Conservation (phyloP, 2,113 vertebrate genomes). For the Aleadryas rufinucha region DNA sequence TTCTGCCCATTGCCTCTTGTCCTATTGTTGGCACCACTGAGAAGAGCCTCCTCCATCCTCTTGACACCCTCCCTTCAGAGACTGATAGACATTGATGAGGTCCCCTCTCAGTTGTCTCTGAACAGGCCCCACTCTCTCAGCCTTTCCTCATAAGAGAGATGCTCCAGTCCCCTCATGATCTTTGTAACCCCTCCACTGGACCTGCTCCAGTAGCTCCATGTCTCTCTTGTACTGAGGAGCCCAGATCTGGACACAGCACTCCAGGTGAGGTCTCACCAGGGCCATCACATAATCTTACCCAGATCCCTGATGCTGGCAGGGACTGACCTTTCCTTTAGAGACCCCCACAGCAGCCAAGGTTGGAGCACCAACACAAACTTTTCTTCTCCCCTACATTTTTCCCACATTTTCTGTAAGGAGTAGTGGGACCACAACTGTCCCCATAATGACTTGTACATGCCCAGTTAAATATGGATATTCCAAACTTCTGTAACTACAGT, state of each 20-base stretch:
- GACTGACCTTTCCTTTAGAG: neutral
- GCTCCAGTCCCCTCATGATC: neutral
- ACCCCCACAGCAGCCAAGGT: neutral
- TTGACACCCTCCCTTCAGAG: neutral
- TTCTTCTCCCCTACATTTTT: neutral
- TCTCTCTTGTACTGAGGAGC: neutral
- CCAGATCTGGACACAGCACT: neutral
- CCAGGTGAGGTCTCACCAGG: neutral
- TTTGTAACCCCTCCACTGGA: neutral
- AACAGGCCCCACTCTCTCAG: neutral
- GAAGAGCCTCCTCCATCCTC: neutral
- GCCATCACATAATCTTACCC: neutral
- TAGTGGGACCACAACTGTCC: neutral
- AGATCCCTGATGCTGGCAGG: neutral
- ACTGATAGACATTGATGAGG: neutral
- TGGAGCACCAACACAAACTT: neutral
- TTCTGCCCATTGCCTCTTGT: neutral
- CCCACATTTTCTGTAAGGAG: neutral
- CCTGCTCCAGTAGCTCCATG: neutral
- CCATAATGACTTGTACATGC: neutral
- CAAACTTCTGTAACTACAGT: neutral
- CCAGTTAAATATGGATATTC: neutral
- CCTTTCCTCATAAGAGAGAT: neutral
- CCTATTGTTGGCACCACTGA: neutral
- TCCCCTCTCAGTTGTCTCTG: neutral